phyloP scores from a whole-genome alignment of 1,140 invertebrate species.

The Arion vulgaris region DNA sequence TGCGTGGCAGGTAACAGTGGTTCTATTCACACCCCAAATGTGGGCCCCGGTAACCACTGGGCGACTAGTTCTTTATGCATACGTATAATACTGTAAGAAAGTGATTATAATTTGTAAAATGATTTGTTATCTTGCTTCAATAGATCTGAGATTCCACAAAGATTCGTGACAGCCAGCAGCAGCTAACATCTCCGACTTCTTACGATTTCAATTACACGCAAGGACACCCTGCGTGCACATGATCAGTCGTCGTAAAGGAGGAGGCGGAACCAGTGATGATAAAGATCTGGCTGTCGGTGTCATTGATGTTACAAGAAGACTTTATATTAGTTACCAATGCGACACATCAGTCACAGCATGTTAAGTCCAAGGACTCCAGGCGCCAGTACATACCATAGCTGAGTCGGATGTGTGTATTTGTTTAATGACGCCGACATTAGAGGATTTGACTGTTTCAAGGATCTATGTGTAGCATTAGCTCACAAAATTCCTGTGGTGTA shows the following conservation, averaged over 20 bases:
- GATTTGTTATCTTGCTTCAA: not conserved
- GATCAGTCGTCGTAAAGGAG: not conserved
- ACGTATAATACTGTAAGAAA: too few species aligned
- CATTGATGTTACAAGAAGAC: conserved; percentile 10
- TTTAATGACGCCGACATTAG: conserved; percentile 21
- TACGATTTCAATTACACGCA: not conserved
- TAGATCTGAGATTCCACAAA: conserved; percentile 1
- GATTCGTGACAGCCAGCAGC: conserved; percentile 4
- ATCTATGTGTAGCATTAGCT: conserved; percentile 8
- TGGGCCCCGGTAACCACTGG: too few species aligned
- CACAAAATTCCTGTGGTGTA: conserved; percentile 19
- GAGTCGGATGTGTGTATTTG: conserved; percentile 28
- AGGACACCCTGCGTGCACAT: conserved; percentile 20
- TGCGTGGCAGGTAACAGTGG: too few species aligned
- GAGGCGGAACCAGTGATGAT: not conserved
- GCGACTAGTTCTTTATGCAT: too few species aligned
- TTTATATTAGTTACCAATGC: not conserved
- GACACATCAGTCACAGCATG: not conserved
- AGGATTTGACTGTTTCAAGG: conserved; percentile 12
- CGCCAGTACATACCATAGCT: not conserved
- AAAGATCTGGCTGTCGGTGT: conserved; percentile 5
- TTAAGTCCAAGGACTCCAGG: not conserved
- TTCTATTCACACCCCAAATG: too few species aligned
- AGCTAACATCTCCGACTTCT: not conserved
- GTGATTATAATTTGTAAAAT: too few species aligned